phyloP scores from a whole-genome alignment of 2,888 invertebrate species.

The Congeria kusceri region DNA sequence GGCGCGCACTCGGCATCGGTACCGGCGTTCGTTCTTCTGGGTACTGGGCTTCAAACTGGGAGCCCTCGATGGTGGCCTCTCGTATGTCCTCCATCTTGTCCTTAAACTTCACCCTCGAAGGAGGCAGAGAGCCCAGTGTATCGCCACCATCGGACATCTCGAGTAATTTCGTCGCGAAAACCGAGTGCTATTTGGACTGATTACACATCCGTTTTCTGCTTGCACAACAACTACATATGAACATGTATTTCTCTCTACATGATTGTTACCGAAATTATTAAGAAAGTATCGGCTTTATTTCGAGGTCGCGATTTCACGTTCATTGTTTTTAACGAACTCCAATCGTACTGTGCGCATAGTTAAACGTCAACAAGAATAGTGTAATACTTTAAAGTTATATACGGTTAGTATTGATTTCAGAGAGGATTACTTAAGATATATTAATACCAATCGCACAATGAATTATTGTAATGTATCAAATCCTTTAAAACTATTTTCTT shows the following conservation, averaged over 20 bases:
- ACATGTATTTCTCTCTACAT: too few species aligned
- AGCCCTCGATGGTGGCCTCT: slow-evolving; percentile 59
- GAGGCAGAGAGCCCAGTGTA: slow-evolving; percentile 46
- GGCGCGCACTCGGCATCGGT: not conserved
- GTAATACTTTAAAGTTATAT: not conserved
- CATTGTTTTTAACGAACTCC: too few species aligned
- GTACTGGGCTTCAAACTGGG: slow-evolving; percentile 60
- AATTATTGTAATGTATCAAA: slow-evolving; percentile 19
- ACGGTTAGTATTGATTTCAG: slow-evolving; percentile 17
- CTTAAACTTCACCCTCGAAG: slow-evolving; percentile 46
- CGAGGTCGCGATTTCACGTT: too few species aligned
- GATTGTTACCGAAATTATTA: too few species aligned
- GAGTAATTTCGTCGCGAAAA: not conserved
- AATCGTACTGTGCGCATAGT: not conserved
- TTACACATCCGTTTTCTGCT: too few species aligned
- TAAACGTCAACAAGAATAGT: not conserved
- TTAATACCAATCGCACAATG: not conserved
- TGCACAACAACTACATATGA: too few species aligned
- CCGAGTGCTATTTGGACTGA: too few species aligned
- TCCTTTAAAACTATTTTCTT: slow-evolving; percentile 28
- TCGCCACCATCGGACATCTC: slow-evolving; percentile 46
- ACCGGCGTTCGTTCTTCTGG: slow-evolving; percentile 31
- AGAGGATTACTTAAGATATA: slow-evolving; percentile 2
- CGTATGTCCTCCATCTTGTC: slow-evolving; percentile 59
- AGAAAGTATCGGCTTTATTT: too few species aligned